Evolutionary conservation across 2,888 invertebrate species (phyloP).

Genomic region (Apeira syringaria): DNA sequence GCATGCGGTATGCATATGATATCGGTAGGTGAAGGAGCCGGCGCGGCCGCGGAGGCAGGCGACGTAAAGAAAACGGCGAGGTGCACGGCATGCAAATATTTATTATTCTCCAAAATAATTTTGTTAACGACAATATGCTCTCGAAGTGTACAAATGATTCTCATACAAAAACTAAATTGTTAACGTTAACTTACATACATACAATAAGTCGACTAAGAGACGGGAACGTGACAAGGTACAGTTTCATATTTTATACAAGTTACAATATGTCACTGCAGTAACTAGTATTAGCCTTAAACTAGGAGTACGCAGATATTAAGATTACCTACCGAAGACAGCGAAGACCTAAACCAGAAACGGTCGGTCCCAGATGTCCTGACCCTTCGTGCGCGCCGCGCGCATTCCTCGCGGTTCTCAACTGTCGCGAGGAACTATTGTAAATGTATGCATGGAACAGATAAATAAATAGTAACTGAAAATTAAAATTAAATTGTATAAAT

Average conservation of each 20-base stretch:
- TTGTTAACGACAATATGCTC: constrained; percentile 77
- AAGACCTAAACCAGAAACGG: neutral
- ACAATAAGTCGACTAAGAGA: constrained; percentile 22
- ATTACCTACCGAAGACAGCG: too few relatives aligned
- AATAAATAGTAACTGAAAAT: too few relatives aligned
- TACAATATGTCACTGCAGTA: neutral
- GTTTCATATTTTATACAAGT: neutral
- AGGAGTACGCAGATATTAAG: neutral
- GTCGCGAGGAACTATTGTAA: too few relatives aligned
- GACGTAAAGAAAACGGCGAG: constrained; percentile 50
- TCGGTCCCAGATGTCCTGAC: neutral
- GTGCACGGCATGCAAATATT: constrained; percentile 78
- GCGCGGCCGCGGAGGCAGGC: too few relatives aligned
- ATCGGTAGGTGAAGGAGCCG: constrained; percentile 9
- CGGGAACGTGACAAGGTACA: constrained; percentile 15
- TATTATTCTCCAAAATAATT: constrained; percentile 78
- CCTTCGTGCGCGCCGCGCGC: neutral
- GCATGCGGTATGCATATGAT: constrained; percentile 4
- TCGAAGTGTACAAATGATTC: constrained; percentile 72
- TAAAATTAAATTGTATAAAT: too few relatives aligned
- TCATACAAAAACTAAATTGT: constrained; percentile 78
- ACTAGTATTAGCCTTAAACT: neutral
- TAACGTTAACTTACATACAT: constrained; percentile 49
- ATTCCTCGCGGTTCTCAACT: too few relatives aligned
- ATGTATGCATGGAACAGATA: too few relatives aligned